These are phyloP conservation scores for Caenorhabditis briggsae DNA, from an alignment of 1,140 invertebrate species.

Conservation along the genomic window DNA sequence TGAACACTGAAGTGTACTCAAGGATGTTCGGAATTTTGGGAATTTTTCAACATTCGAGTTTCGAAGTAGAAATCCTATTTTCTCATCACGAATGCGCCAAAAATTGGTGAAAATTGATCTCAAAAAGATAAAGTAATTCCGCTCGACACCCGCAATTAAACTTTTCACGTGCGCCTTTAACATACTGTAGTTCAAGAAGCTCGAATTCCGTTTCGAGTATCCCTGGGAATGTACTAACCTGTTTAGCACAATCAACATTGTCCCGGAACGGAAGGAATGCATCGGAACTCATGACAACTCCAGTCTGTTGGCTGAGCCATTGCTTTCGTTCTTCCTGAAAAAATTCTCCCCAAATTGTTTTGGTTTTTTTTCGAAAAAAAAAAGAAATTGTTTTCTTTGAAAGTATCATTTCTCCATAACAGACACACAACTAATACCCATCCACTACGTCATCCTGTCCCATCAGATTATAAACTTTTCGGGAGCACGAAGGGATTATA, in stretches of 20 bases:
- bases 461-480: neutral
- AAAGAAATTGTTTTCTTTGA: slow-evolving; percentile 1
- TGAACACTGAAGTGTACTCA: no score
- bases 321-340: slow-evolving; percentile 82
- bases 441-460: neutral
- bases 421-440: neutral
- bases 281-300: slow-evolving; percentile 94
- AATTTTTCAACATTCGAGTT: neutral
- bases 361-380: neutral
- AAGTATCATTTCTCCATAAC: slow-evolving; percentile 29
- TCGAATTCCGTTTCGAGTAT: neutral
- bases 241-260: slow-evolving; percentile 90
- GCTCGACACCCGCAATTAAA: no score
- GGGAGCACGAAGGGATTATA: slow-evolving; percentile 9
- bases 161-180: no score
- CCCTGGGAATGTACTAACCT: slow-evolving; percentile 62
- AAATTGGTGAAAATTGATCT: no score
- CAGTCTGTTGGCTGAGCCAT: slow-evolving; percentile 86
- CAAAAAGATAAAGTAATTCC: no score
- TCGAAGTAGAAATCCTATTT: no score
- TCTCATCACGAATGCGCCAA: no score
- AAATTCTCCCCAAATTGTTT: neutral
- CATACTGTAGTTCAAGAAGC: no score
- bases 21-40: no score
- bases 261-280: slow-evolving; percentile 98